These are phyloP conservation scores for Philereme vetulata DNA, from an alignment of 2,888 invertebrate genomes.

Conservation along the genomic window DNA sequence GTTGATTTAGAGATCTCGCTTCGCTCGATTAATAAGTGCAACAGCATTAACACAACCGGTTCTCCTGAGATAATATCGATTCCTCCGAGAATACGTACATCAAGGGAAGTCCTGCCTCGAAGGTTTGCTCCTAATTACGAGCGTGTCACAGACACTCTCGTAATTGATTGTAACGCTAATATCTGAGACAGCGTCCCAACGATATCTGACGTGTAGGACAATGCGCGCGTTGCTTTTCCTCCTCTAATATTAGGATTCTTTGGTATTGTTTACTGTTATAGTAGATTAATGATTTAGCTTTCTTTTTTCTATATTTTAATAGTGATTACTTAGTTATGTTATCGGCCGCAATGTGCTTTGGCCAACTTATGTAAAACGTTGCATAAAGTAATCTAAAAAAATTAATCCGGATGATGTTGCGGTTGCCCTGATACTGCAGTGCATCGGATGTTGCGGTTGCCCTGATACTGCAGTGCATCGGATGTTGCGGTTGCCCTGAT, in stretches of 20 bases:
- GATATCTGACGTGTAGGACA: slow-evolving; percentile 67
- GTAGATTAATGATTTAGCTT: slow-evolving; percentile 4
- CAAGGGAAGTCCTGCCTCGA: slow-evolving; percentile 40
- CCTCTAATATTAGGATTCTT: slow-evolving; percentile 27
- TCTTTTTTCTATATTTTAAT: background rate
- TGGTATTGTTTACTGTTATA: slow-evolving; percentile 33
- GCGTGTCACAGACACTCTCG: slow-evolving; percentile 73
- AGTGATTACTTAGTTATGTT: too few species aligned
- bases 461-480: too few species aligned
- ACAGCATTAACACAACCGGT: too few species aligned
- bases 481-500: too few species aligned
- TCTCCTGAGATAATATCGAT: background rate
- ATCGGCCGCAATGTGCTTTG: too few species aligned
- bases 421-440: too few species aligned
- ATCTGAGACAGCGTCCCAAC: slow-evolving; percentile 63
- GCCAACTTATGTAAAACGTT: too few species aligned
- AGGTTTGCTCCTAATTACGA: slow-evolving; percentile 73
- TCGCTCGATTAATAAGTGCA: too few species aligned
- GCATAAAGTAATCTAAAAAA: too few species aligned
- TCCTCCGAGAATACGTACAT: slow-evolving; percentile 46
- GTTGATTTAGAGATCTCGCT: too few species aligned
- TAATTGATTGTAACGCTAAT: slow-evolving; percentile 81
- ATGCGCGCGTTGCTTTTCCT: slow-evolving; percentile 49
- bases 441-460: too few species aligned
- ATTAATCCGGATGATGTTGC: too few species aligned